Base-by-base conservation (phyloP, 2,113 vertebrate genomes). In the Dendropsophus ebraccatus region DNA sequence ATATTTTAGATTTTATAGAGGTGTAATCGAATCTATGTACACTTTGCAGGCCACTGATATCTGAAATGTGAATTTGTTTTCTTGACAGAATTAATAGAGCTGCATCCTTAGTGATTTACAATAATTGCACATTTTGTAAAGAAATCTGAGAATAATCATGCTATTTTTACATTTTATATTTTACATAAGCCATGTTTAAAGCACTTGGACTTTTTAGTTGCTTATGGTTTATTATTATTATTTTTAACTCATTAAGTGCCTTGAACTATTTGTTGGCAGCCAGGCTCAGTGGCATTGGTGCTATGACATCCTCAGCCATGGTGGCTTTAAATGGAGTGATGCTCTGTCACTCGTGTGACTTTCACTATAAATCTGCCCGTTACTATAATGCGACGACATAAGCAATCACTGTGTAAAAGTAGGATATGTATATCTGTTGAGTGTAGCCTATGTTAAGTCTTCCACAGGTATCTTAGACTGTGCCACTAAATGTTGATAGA, bases 191-290 rank as follows among this genome's bases (percentile, higher is more conserved):
- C 90, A 91, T 90, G 87, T 87, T 82, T 54, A 54, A 50, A 37
- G 16, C 35, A 47, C 28, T 88, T 88, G 7, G 89, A 91, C 85
- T 92, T 90, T 90, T 88, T 41, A 89, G 93, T 93, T 87, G 86
- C 91, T 70, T 70, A 70, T 21, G 67, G 28, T 65, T 17, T 5
- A 81, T 90, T 65, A 89, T 83, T 56, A 92, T 11, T 65, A 13
- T 91, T 94, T 93, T 94, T 87, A 93, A 93, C 93, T 90, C 92
- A 92, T 94, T 30, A 95, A 95, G 94, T 95, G 94, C 94, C 94
- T 95, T 95, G 91, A 88, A 92, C 87, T 92, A 69, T 80, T 89
- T 91, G 91, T 91, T 89, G 87, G 82, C 87, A 81, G 87, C 58
- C 89, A 91, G 91, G 87, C 88, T 91, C 90, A 87, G 91, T 90